Evolutionary conservation across 2,113 vertebrate genomes (phyloP).

Genomic region (Lonchura striata): DNA sequence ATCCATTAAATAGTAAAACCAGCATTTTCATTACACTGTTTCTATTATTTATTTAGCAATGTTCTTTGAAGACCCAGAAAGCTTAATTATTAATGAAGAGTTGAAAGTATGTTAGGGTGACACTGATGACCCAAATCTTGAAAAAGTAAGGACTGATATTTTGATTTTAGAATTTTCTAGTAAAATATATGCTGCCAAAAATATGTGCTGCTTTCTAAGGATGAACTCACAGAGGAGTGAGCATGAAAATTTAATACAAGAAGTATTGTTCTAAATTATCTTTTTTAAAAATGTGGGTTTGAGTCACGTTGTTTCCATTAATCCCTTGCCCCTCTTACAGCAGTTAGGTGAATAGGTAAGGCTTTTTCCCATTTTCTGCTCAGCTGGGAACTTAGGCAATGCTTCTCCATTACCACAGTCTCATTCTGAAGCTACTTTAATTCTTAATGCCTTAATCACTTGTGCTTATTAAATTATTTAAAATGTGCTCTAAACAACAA

Average conservation of each 20-base stretch:
- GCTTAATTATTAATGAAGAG: neutral
- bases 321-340: neutral
- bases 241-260: neutral
- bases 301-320: neutral
- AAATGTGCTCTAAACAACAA: constrained; percentile 61
- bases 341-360: neutral
- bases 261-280: neutral
- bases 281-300: neutral
- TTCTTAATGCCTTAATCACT: constrained; percentile 80
- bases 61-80: neutral
- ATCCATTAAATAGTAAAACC: neutral
- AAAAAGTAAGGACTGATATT: neutral
- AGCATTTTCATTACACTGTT: neutral
- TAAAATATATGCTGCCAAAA: neutral
- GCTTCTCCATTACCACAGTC: constrained; percentile 36
- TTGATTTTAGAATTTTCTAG: neutral
- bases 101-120: neutral
- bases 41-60: neutral
- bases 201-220: neutral
- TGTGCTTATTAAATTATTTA: constrained; percentile 76
- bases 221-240: neutral
- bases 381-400: constrained; percentile 48
- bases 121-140: neutral
- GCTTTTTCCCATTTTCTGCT: neutral
- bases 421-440: constrained; percentile 66